Evolutionary conservation across 2,888 invertebrate genomes (phyloP), one percentile per base, ranked within the genome.

Genomic region (Boloria euphrosyne): DNA sequence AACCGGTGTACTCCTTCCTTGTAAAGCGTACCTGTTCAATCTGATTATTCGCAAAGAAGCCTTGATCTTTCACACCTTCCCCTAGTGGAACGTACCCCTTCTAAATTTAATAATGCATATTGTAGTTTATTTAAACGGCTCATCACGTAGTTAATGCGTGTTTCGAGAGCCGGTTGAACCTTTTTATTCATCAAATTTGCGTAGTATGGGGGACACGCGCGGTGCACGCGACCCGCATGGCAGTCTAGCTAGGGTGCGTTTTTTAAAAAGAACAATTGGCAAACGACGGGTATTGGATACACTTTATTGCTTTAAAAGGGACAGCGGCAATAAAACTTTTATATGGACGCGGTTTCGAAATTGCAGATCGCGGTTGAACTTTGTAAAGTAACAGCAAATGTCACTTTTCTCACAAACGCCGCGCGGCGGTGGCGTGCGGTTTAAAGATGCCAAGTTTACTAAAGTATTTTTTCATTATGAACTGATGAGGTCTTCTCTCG

Each of bases 171-270:
- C 80, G 77, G 80, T 81, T 82, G 78, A 75, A 81, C 78, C 78
- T 77, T 83, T 85, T 84, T 83, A 86, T 73, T 73, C 71, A 70
- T 85, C 76, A 83, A 87, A 89, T 88, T 89, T 81, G 85, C 85
- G 83, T 85, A 78, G 77, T 80, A 91, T 90, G 86, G 79, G 89
- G 88, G 89, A 86, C 91, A 91, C 90, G 90, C 86, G 90, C 79
- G 47, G 47, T 65, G 75, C 91, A 91, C 90, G 84, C 88, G 91
- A 89, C 90, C 91, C 90, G 90, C 90, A 90, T 90, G 76, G 67
- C 77, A 78, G 62, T 62, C 73, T 52, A 60, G 62, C 57, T 70
- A 67, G 79, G 81, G 82, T 76, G 75, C 65, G 70, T 78, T 80
- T 82, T 79, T 71, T 74, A 69, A 74, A 70, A 68, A 66, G 65